Conservation (phyloP, 1,140 invertebrate genomes). For the Psilanteris sp. region DNA sequence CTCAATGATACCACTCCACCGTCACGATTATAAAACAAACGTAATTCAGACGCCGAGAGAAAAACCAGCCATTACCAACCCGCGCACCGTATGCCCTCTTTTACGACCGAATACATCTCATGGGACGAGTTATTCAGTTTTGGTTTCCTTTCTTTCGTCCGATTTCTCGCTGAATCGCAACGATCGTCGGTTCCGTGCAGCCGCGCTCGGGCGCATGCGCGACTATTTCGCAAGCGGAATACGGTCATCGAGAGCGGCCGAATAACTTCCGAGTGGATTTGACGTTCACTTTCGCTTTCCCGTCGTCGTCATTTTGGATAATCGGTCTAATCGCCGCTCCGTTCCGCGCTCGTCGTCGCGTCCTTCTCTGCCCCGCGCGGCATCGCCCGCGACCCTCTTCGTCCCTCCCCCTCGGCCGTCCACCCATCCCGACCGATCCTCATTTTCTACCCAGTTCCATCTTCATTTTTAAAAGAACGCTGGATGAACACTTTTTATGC, state of each 20-base stretch:
- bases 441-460: slow-evolving; percentile 5
- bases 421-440: too few species aligned
- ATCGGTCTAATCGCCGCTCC: slow-evolving; percentile 37
- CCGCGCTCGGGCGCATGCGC: slow-evolving; percentile 27
- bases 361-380: background rate
- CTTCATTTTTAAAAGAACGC: slow-evolving; percentile 22
- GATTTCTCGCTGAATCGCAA: too few species aligned
- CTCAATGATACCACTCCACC: too few species aligned
- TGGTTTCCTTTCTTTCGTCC: too few species aligned
- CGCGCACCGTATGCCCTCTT: too few species aligned
- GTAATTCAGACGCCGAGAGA: too few species aligned
- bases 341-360: slow-evolving; percentile 6
- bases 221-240: slow-evolving; percentile 39
- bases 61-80: too few species aligned
- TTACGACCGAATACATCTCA: too few species aligned
- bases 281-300: slow-evolving; percentile 54
- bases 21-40: too few species aligned
- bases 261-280: slow-evolving; percentile 54
- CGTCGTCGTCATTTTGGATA: slow-evolving; percentile 45
- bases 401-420: background rate
- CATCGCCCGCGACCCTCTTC: background rate
- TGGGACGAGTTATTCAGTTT: too few species aligned
- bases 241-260: slow-evolving; percentile 24
- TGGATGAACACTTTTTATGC: slow-evolving; percentile 37
- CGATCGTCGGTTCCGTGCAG: too few species aligned